These are phyloP conservation scores for Tadarida brasiliensis DNA, from an alignment of 2,797 vertebrate genomes.

Conservation along the genomic window DNA sequence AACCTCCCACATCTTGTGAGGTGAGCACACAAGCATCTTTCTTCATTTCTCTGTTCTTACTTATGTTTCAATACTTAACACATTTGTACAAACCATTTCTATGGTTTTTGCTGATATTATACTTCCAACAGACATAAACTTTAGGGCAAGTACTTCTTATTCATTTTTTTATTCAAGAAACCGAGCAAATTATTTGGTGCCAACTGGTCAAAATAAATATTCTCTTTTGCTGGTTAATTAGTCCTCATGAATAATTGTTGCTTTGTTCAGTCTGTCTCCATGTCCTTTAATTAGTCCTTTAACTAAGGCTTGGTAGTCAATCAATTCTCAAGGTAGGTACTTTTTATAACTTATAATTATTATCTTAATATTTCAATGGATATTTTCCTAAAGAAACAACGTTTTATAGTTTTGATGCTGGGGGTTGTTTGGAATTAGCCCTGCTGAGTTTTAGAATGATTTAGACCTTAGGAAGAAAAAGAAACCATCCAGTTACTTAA, in stretches of 20 bases:
- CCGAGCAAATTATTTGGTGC: background rate
- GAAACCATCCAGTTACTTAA: background rate
- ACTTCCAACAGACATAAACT: background rate
- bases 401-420: background rate
- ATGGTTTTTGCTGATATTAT: background rate
- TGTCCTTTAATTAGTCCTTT: background rate
- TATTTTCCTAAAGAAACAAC: background rate
- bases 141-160: background rate
- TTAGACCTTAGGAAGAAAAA: background rate
- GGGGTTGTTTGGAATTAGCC: background rate
- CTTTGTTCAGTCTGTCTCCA: background rate
- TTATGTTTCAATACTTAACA: background rate
- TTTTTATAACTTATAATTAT: slow-evolving; percentile 1
- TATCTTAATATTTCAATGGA: background rate
- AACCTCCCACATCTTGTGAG: background rate
- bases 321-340: background rate
- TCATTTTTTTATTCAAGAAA: background rate
- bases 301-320: background rate
- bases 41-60: background rate
- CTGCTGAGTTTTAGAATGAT: background rate
- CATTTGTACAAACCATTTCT: background rate
- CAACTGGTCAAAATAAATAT: background rate
- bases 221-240: background rate
- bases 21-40: background rate
- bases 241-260: background rate